Percentiles rank a stretch among this genome's conserved stretches.
Conservation (phyloP, 2,888 invertebrate species). For the Girardia tigrina region DNA sequence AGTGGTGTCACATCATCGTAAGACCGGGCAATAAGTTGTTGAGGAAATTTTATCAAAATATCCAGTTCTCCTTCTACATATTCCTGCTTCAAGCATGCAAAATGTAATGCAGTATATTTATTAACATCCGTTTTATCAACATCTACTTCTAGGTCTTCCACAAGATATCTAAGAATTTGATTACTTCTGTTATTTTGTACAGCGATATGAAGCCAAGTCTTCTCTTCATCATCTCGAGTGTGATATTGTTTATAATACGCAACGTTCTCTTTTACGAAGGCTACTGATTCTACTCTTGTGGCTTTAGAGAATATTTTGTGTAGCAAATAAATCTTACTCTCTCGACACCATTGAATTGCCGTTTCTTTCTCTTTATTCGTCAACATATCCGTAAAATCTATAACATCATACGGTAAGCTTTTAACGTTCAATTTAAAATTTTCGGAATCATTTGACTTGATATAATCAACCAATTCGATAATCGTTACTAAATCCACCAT, state of each 20-base stretch:
- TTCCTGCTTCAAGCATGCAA: not conserved
- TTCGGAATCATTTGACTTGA: not conserved
- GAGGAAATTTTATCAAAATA: not conserved
- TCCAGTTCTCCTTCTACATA: not conserved
- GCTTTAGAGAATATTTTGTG: not conserved
- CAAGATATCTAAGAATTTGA: not conserved
- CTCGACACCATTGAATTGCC: not conserved
- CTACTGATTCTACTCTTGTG: not conserved
- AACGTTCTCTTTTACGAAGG: not conserved
- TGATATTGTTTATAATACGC: not conserved
- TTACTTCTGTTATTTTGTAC: not conserved
- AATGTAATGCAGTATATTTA: not conserved
- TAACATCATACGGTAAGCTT: not conserved
- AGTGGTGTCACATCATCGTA: slow-evolving; percentile 12
- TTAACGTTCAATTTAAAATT: not conserved
- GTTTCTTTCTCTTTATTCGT: not conserved
- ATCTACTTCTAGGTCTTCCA: not conserved
- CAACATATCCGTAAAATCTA: not conserved
- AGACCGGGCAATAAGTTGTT: not conserved
- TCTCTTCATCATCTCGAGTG: not conserved
- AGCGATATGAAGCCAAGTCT: slow-evolving; percentile 7
- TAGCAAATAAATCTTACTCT: not conserved
- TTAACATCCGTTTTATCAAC: not conserved
- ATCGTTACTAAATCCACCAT: not conserved
- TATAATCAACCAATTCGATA: not conserved